Percentiles rank a stretch among this genome's conserved stretches.
Conservation (phyloP, 2,888 invertebrate genomes). For the Heliconius hortense region DNA sequence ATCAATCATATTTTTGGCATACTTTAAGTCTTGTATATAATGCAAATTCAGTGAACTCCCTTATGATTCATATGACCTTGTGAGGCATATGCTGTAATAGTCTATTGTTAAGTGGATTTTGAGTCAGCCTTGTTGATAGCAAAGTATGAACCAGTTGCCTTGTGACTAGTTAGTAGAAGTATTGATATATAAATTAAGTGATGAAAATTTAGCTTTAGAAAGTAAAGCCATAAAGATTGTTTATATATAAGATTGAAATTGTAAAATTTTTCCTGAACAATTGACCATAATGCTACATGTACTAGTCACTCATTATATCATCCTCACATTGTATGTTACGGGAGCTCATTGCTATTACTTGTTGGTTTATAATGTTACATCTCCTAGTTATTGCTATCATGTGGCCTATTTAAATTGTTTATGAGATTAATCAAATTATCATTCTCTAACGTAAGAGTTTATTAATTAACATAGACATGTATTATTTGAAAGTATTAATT, state of each 20-base stretch:
- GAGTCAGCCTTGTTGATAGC: constrained; percentile 18
- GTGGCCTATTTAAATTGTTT: constrained; percentile 65
- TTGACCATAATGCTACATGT: neutral
- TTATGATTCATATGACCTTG: constrained; percentile 13
- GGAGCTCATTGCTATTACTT: constrained; percentile 51
- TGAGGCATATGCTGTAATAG: neutral
- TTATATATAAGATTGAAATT: neutral
- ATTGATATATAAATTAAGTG: constrained; percentile 5
- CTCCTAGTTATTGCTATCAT: constrained; percentile 64
- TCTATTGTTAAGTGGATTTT: constrained; percentile 12
- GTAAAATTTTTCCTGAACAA: neutral
- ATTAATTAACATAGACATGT: constrained; percentile 76
- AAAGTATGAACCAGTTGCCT: constrained; percentile 16
- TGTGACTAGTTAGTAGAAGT: constrained; percentile 17
- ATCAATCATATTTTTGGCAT: constrained; percentile 71
- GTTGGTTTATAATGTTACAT: constrained; percentile 68
- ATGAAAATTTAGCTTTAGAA: constrained; percentile 2
- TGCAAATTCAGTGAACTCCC: constrained; percentile 33
- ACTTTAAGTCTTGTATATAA: constrained; percentile 50
- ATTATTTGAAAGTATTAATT: constrained; percentile 77
- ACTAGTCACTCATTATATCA: constrained; percentile 14
- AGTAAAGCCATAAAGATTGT: constrained; percentile 3
- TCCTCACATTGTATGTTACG: neutral
- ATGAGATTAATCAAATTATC: constrained; percentile 64
- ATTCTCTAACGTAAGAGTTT: constrained; percentile 69